These are phyloP conservation scores for Salarias fasciatus DNA, from an alignment of 2,797 vertebrate species.

Conservation along the genomic window DNA sequence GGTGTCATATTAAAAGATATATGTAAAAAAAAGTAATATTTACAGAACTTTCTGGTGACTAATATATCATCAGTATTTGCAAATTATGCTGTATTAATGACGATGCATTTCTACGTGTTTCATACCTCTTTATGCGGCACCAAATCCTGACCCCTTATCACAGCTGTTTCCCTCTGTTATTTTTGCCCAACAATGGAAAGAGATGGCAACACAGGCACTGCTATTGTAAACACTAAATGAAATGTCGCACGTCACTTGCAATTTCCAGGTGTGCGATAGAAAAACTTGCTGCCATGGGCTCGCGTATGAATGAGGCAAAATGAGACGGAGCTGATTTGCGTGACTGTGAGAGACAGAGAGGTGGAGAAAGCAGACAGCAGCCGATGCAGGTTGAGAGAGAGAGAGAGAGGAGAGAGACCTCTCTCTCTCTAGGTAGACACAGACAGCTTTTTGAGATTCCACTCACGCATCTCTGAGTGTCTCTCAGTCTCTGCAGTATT, in stretches of 20 bases:
- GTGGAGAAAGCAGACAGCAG: slow-evolving; percentile 38
- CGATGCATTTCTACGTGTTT: too few species aligned
- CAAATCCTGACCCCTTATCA: too few species aligned
- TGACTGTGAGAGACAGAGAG: too few species aligned
- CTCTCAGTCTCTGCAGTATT: slow-evolving; percentile 74
- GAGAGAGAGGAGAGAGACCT: slow-evolving; percentile 2
- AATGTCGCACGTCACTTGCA: background rate
- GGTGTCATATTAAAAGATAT: too few species aligned
- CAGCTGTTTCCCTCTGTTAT: background rate
- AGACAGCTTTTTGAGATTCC: slow-evolving; percentile 75
- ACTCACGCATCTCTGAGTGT: slow-evolving; percentile 71
- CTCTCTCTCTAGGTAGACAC: slow-evolving; percentile 51
- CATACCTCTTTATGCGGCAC: too few species aligned
- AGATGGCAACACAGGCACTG: background rate
- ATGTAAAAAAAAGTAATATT: too few species aligned
- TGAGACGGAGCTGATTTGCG: slow-evolving; percentile 27
- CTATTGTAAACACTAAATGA: slow-evolving; percentile 6
- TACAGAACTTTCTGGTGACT: too few species aligned
- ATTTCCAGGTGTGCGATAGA: slow-evolving; percentile 2
- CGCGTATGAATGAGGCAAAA: slow-evolving; percentile 7
- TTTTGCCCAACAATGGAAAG: background rate
- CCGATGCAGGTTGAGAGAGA: slow-evolving; percentile 30
- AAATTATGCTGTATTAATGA: too few species aligned
- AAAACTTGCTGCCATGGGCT: slow-evolving; percentile 2
- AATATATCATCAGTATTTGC: too few species aligned